phyloP scores from a whole-genome alignment of 2,888 invertebrate genomes.

The Gonocerus acuteangulatus region DNA sequence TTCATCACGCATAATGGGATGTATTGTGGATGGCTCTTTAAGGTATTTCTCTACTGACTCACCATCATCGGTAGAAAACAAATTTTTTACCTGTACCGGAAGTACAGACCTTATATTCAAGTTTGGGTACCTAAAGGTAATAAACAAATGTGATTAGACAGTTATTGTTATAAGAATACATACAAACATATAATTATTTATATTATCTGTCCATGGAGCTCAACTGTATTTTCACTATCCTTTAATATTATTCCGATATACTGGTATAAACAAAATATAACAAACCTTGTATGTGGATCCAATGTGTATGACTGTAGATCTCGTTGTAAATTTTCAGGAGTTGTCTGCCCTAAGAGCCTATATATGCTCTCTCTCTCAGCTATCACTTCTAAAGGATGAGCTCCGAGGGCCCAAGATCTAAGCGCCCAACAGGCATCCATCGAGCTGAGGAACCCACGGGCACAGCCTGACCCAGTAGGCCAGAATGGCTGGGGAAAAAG shows the following conservation, averaged over 20 bases:
- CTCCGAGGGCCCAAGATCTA: constrained; percentile 65
- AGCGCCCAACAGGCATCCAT: constrained; percentile 96
- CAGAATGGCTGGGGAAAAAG: constrained; percentile 85
- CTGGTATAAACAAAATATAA: too few species aligned
- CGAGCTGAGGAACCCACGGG: constrained; percentile 90
- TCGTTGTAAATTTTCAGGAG: constrained; percentile 88
- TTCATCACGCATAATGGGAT: constrained; percentile 42
- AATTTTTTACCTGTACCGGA: constrained; percentile 64
- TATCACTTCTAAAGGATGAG: constrained; percentile 73
- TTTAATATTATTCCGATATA: too few species aligned
- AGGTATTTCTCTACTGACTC: constrained; percentile 48
- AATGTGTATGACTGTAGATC: constrained; percentile 80
- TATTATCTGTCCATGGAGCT: too few species aligned
- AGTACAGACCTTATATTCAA: constrained; percentile 52
- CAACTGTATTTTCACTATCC: too few species aligned
- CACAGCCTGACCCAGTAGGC: constrained; percentile 98
- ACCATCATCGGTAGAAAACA: constrained; percentile 65
- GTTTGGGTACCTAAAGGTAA: constrained; percentile 44
- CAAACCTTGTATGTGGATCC: constrained; percentile 63
- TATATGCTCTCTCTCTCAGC: constrained; percentile 94
- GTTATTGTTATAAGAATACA: too few species aligned
- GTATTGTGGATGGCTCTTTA: constrained; percentile 45
- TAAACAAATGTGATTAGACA: too few species aligned
- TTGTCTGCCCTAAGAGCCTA: constrained; percentile 83
- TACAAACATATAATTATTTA: too few species aligned